phyloP scores from a whole-genome alignment of 2,888 invertebrate genomes.

The Dasypogon diadema region DNA sequence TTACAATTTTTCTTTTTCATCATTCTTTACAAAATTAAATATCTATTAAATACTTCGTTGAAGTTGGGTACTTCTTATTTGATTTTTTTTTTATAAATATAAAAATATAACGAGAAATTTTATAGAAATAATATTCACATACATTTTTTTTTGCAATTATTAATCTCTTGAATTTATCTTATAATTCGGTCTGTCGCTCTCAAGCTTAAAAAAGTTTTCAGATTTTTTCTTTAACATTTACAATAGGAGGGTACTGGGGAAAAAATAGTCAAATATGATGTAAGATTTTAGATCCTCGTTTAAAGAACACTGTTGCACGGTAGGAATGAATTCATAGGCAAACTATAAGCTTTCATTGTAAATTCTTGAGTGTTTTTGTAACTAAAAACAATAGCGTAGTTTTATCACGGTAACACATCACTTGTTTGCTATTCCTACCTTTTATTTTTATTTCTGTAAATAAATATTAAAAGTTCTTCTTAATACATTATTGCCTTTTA shows the following conservation, averaged over 20 bases:
- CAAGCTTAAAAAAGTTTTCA: neutral
- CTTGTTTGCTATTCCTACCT: too few species aligned
- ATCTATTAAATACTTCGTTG: slow-evolving; percentile 48
- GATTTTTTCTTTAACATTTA: neutral
- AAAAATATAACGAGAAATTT: slow-evolving; percentile 50
- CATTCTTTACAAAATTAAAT: slow-evolving; percentile 42
- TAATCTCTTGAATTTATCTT: slow-evolving; percentile 40
- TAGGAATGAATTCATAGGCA: too few species aligned
- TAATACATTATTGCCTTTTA: too few species aligned
- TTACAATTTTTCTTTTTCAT: neutral
- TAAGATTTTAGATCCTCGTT: neutral
- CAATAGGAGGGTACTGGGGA: neutral
- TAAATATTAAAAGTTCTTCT: too few species aligned
- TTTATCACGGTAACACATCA: too few species aligned
- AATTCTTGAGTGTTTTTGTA: too few species aligned
- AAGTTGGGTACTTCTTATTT: slow-evolving; percentile 22
- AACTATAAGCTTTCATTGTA: too few species aligned
- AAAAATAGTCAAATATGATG: neutral
- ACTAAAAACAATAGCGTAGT: too few species aligned
- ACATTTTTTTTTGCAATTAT: slow-evolving; percentile 38
- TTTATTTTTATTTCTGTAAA: too few species aligned
- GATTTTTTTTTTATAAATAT: slow-evolving; percentile 42
- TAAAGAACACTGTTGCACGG: neutral
- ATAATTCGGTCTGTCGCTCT: neutral
- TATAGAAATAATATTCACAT: slow-evolving; percentile 46